Percentiles rank a stretch among this genome's conserved stretches.
These are phyloP conservation scores for Cherax quadricarinatus DNA, from an alignment of 1,140 invertebrate species.

Conservation along the genomic window DNA sequence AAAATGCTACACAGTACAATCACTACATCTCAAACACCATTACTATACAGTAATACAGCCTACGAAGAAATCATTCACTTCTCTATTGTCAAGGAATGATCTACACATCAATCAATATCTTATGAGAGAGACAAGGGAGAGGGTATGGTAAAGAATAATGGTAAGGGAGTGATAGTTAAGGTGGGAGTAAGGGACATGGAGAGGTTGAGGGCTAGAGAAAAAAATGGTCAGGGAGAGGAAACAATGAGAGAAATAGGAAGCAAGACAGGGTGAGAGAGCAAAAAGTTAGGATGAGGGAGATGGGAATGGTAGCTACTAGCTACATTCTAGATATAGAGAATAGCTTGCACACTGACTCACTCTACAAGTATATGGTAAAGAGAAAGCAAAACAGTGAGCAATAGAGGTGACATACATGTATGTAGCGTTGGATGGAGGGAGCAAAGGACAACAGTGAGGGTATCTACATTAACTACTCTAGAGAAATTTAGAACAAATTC, in stretches of 20 bases:
- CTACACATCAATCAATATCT: too few species aligned
- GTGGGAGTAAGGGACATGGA: neutral
- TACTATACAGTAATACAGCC: too few species aligned
- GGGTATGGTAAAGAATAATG: neutral
- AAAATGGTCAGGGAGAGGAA: neutral
- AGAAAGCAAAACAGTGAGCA: too few species aligned
- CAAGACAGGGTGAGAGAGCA: neutral
- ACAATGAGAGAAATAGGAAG: neutral
- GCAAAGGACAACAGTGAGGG: too few species aligned
- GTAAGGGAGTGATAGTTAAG: constrained; percentile 1
- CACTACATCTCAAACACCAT: neutral
- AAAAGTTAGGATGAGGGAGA: neutral
- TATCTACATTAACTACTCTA: too few species aligned
- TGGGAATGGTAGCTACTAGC: neutral
- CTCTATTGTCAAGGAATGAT: too few species aligned
- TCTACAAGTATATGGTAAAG: too few species aligned
- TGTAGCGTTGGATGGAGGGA: too few species aligned
- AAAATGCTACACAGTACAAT: neutral
- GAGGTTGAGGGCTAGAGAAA: neutral
- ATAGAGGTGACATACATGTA: too few species aligned
- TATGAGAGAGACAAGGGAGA: too few species aligned
- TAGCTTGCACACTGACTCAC: neutral
- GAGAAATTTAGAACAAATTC: too few species aligned
- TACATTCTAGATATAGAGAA: neutral
- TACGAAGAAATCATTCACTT: too few species aligned